phyloP scores from a whole-genome alignment of 2,888 invertebrate species.

The Torymus texanus region DNA sequence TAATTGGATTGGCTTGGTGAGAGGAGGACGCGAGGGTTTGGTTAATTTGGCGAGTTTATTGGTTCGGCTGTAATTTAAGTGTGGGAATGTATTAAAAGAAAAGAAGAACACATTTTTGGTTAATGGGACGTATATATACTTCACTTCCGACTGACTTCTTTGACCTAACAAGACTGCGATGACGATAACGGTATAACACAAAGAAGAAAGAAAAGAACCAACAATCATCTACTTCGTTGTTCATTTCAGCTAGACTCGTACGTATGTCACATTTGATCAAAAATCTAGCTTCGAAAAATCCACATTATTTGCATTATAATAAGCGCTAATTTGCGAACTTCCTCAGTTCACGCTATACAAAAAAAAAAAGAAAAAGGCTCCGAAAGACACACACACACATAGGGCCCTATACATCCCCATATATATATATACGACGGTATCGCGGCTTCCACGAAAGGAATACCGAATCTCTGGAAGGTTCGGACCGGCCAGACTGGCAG shows the following conservation, averaged over 20 bases:
- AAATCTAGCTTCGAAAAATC: conserved; percentile 4
- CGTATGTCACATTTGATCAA: conserved; percentile 25
- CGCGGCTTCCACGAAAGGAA: conserved; percentile 53
- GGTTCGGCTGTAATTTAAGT: too few relatives aligned
- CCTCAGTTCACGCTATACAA: conserved; percentile 22
- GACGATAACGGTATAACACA: too few relatives aligned
- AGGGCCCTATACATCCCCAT: conserved; percentile 25
- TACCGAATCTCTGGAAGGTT: conserved; percentile 55
- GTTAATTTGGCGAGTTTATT: too few relatives aligned
- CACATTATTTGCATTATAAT: conserved; percentile 44
- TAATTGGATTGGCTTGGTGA: too few relatives aligned
- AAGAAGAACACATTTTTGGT: too few relatives aligned
- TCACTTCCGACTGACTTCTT: too few relatives aligned
- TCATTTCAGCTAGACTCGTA: background rate
- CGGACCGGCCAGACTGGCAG: conserved; percentile 40
- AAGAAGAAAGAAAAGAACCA: background rate
- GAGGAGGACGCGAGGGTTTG: too few relatives aligned
- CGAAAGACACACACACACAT: conserved; percentile 8
- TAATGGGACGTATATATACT: too few relatives aligned
- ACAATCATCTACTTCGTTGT: conserved; percentile 3
- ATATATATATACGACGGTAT: background rate
- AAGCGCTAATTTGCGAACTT: conserved; percentile 51
- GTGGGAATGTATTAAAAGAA: too few relatives aligned
- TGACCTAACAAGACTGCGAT: too few relatives aligned
- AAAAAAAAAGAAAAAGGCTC: background rate